These are phyloP conservation scores for Noturus placidus DNA, from an alignment of 2,113 vertebrate genomes.

Conservation along the genomic window DNA sequence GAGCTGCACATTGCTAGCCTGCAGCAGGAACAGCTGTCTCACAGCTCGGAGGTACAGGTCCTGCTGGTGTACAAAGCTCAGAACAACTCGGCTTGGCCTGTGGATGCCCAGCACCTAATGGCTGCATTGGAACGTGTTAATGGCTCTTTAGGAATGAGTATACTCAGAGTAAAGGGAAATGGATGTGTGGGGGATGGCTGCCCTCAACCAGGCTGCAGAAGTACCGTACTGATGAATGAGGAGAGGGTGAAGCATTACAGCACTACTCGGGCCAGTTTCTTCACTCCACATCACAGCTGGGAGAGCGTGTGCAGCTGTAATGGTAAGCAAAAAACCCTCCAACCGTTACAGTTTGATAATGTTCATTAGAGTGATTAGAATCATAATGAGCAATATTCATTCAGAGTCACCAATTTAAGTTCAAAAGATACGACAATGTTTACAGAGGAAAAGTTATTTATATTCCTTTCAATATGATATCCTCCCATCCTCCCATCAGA, in stretches of 20 bases:
- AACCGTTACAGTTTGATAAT: slow-evolving; percentile 36
- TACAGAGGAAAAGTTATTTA: background rate
- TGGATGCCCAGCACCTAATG: slow-evolving; percentile 71
- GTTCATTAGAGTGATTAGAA: slow-evolving; percentile 44
- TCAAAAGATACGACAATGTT: background rate
- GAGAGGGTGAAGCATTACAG: slow-evolving; percentile 79
- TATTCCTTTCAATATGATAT: background rate
- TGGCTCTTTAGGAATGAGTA: slow-evolving; percentile 76
- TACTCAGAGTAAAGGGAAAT: slow-evolving; percentile 76
- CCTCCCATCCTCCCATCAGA: too few relatives aligned
- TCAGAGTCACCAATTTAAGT: background rate
- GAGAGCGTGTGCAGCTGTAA: slow-evolving; percentile 88
- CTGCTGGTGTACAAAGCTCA: slow-evolving; percentile 76
- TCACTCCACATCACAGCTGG: slow-evolving; percentile 84
- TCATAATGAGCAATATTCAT: background rate
- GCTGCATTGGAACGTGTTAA: slow-evolving; percentile 76
- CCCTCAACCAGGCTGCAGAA: slow-evolving; percentile 78
- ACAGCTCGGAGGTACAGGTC: slow-evolving; percentile 78
- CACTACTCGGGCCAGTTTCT: slow-evolving; percentile 84
- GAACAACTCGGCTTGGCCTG: slow-evolving; percentile 59
- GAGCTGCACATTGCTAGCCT: slow-evolving; percentile 89
- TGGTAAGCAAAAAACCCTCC: slow-evolving; percentile 66
- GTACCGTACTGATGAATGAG: slow-evolving; percentile 77
- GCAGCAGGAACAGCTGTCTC: slow-evolving; percentile 73
- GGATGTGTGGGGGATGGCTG: slow-evolving; percentile 80